phyloP scores from a whole-genome alignment of 2,797 vertebrate species.

The Monodelphis domestica region DNA sequence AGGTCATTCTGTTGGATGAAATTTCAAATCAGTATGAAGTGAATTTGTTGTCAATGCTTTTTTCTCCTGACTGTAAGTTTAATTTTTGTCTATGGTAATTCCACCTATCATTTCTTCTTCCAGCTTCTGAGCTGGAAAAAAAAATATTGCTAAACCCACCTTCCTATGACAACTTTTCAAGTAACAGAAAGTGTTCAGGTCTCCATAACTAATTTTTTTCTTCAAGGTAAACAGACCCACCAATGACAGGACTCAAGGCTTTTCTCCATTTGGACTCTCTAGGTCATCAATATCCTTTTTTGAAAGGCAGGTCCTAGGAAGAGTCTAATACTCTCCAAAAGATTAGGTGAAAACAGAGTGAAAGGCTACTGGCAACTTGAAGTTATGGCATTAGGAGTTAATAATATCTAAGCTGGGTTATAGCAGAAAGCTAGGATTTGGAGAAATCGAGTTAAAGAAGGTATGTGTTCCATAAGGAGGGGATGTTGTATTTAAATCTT shows the following conservation, averaged over 20 bases:
- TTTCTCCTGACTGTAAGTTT: neutral
- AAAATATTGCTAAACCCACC: neutral
- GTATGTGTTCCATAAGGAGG: neutral
- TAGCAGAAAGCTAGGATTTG: neutral
- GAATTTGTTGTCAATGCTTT: neutral
- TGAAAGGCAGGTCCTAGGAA: neutral
- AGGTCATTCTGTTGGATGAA: neutral
- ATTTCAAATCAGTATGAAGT: neutral
- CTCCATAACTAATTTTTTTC: neutral
- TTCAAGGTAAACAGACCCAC: neutral
- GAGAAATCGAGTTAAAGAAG: neutral
- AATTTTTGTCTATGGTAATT: neutral
- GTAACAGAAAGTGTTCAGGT: neutral
- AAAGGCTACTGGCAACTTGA: neutral
- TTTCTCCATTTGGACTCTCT: neutral
- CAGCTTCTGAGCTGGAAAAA: neutral
- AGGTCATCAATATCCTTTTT: neutral
- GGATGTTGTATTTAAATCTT: neutral
- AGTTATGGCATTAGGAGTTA: neutral
- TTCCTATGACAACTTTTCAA: neutral
- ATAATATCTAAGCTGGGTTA: neutral
- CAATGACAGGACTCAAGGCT: neutral
- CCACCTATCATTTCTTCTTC: neutral
- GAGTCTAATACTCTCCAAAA: neutral
- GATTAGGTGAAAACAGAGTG: neutral